Evolutionary conservation across 2,797 vertebrate species (phyloP).

Genomic region (Siniperca undulata): DNA sequence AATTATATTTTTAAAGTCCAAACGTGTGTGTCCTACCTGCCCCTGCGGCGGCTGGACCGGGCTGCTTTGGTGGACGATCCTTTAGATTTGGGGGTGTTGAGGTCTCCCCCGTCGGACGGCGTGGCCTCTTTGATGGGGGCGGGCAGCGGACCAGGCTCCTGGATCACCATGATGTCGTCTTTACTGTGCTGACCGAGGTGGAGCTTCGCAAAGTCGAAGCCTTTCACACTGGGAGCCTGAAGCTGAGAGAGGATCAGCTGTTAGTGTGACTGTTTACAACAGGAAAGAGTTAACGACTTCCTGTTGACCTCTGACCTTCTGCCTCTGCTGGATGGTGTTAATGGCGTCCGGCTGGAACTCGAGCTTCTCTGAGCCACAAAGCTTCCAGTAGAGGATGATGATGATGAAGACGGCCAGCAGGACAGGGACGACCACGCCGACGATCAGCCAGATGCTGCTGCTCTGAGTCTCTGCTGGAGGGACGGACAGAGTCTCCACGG

Average conservation of each 20-base stretch:
- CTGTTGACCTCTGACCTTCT: constrained; percentile 89
- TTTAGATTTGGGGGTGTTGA: constrained; percentile 94
- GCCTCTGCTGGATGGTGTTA: constrained; percentile 95
- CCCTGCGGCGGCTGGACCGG: constrained; percentile 88
- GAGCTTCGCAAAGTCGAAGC: constrained; percentile 98
- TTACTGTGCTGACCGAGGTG: constrained; percentile 98
- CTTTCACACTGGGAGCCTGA: constrained; percentile 96
- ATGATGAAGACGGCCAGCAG: constrained; percentile 93
- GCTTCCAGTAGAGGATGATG: constrained; percentile 97
- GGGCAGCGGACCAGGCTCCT: constrained; percentile 90
- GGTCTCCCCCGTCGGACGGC: constrained; percentile 92
- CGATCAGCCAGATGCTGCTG: constrained; percentile 94
- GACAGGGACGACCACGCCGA: constrained; percentile 94
- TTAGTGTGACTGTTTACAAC: fast-evolving
- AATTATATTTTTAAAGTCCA: background rate
- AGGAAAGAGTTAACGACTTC: background rate
- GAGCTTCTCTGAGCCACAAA: constrained; percentile 96
- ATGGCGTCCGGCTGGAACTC: constrained; percentile 97
- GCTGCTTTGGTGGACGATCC: constrained; percentile 90
- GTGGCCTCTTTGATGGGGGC: constrained; percentile 92
- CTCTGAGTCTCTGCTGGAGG: constrained; percentile 90
- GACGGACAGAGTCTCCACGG: constrained; percentile 89
- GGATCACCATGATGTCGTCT: constrained; percentile 95
- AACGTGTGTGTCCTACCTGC: constrained; percentile 85
- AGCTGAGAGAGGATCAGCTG: constrained; percentile 83